phyloP scores from a whole-genome alignment of 2,113 vertebrate genomes.

The Oxygymnocypris stewartii region DNA sequence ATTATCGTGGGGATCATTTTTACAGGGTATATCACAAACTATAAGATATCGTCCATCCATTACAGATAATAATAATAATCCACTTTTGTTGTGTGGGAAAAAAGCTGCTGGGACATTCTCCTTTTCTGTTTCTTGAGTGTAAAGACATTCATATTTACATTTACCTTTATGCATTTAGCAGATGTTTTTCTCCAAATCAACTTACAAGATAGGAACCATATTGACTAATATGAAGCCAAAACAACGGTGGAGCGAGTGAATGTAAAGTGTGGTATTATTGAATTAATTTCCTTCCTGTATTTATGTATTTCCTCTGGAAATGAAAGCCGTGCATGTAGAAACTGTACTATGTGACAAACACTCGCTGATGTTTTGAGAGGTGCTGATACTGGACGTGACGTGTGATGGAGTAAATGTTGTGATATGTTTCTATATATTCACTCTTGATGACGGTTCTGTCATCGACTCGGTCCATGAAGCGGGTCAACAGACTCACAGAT shows the following conservation, averaged over 20 bases:
- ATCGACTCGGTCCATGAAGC: conserved; percentile 43
- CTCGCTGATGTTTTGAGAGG: neutral
- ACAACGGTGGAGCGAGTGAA: neutral
- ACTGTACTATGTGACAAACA: neutral
- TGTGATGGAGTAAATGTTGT: neutral
- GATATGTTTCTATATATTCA: neutral
- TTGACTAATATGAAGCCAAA: neutral
- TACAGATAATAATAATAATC: neutral
- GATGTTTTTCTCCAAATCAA: no score
- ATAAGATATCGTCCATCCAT: no score
- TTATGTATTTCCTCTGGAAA: neutral
- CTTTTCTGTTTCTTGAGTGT: neutral
- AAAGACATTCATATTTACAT: neutral
- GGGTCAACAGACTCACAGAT: conserved; percentile 61
- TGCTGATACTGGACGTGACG: neutral
- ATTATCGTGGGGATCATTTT: no score
- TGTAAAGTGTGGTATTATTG: neutral
- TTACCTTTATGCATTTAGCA: no score
- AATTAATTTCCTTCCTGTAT: neutral
- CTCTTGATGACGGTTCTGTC: neutral
- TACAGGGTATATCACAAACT: no score
- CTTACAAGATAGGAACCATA: no score
- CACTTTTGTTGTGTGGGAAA: neutral
- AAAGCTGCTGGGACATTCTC: neutral
- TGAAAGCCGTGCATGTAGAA: neutral